Evolutionary conservation across 2,797 vertebrate genomes (phyloP).

Genomic region (Phataginus tricuspis): DNA sequence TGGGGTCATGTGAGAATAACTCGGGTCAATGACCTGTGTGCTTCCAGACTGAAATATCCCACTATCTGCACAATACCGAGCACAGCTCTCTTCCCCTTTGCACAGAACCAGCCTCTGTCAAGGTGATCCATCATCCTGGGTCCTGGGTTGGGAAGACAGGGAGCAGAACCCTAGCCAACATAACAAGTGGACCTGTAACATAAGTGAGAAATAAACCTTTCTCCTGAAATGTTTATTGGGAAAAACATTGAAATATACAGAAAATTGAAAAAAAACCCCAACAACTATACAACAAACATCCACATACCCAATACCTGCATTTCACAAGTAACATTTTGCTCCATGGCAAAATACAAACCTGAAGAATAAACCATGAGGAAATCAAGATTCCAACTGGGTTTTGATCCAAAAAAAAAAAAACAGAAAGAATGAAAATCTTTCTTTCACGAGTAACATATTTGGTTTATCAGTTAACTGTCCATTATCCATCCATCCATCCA

Average conservation of each 20-base stretch:
- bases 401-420: background rate
- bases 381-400: background rate
- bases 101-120: conserved; percentile 9
- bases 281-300: background rate
- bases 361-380: background rate
- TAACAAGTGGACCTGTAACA: background rate
- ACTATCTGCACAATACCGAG: background rate
- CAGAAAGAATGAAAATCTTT: no score
- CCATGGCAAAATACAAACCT: background rate
- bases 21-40: background rate
- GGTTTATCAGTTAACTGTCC: background rate
- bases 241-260: conserved; percentile 19
- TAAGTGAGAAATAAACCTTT: background rate
- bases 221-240: background rate
- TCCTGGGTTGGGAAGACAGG: background rate
- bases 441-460: background rate
- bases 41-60: background rate
- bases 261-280: background rate
- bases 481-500: background rate
- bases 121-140: background rate
- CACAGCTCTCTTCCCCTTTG: background rate
- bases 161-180: background rate
- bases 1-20: background rate
- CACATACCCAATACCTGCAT: background rate
- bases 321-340: background rate